These are phyloP conservation scores for Iselma pallidipennis DNA, from an alignment of 2,888 invertebrate species.

Conservation along the genomic window DNA sequence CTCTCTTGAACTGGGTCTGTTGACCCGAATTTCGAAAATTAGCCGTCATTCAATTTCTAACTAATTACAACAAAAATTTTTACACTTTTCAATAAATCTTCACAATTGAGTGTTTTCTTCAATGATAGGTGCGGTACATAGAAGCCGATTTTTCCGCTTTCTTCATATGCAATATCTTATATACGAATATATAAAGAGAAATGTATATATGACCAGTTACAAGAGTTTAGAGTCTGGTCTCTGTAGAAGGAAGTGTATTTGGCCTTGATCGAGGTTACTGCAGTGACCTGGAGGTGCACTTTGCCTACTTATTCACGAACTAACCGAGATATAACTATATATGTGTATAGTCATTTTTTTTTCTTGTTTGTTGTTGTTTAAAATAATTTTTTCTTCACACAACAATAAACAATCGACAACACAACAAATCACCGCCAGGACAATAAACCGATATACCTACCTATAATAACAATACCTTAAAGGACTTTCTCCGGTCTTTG, in stretches of 20 bases:
- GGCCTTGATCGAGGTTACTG: constrained; percentile 56
- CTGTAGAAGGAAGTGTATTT: constrained; percentile 46
- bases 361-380: constrained; percentile 8
- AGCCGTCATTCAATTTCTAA: not conserved
- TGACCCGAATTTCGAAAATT: not conserved
- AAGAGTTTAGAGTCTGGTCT: constrained; percentile 18
- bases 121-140: not conserved
- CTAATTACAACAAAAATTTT: no score
- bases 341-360: constrained; percentile 41
- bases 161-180: no score
- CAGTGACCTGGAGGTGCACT: constrained; percentile 52
- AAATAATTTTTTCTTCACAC: constrained; percentile 7
- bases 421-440: constrained; percentile 6
- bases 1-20: not conserved
- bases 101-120: no score
- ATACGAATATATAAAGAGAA: no score
- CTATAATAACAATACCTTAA: constrained; percentile 16
- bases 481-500: constrained; percentile 6
- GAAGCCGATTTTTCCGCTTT: not conserved
- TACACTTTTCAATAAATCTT: not conserved
- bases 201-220: constrained; percentile 12
- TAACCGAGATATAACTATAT: constrained; percentile 32
- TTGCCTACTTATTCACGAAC: constrained; percentile 50
- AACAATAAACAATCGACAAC: not conserved
- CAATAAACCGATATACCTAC: constrained; percentile 28